Base-by-base conservation (phyloP, 2,888 invertebrate species). In the Gryllus longicercus region DNA sequence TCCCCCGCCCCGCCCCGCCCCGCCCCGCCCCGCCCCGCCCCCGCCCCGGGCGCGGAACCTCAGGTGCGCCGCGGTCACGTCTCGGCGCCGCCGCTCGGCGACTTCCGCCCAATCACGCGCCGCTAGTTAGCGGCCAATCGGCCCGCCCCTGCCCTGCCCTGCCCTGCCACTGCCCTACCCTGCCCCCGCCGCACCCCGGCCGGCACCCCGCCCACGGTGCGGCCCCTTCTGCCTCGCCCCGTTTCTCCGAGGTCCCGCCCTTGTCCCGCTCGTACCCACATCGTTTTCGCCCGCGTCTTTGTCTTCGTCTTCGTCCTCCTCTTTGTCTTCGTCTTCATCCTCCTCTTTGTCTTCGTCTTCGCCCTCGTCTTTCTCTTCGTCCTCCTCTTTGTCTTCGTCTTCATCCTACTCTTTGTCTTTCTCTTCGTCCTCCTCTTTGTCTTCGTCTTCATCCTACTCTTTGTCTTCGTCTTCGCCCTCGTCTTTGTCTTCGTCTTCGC, bases 31-130 rank as follows among this genome's bases (percentile, higher is more conserved):
- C 63, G 12, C 63, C n/a, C n/a, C 14, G 0, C 0, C 1, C 63
- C 18, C 16, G 14, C 63, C 63, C 63, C 63, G 14, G 14, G 16
- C 18, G 63, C 14, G 18, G 63, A 18, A 63, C 63, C 63, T 63
- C 63, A 63, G 63, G 63, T 63, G 63, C 18, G 14, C 63, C 18
- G 63, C 14, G 18, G 63, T 63, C 63, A 63, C 63, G 63, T 63
- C 63, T 18, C 18, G 63, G 63, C 63, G 63, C 63, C 63, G 18
- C 63, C 63, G 63, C 63, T 10, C 63, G 18, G 18, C 63, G 63
- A 63, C 63, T 63, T 63, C 63, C 63, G 63, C 63, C 63, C 63
- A 63, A 63, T 63, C 63, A 63, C 63, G 63, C 63, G 63, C 63
- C 63, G 14, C 63, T 63, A 63, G 63, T 63, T 63, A 63, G 63